Evolutionary conservation across 1,140 invertebrate genomes (phyloP).

Genomic region (Bemisia tabaci): DNA sequence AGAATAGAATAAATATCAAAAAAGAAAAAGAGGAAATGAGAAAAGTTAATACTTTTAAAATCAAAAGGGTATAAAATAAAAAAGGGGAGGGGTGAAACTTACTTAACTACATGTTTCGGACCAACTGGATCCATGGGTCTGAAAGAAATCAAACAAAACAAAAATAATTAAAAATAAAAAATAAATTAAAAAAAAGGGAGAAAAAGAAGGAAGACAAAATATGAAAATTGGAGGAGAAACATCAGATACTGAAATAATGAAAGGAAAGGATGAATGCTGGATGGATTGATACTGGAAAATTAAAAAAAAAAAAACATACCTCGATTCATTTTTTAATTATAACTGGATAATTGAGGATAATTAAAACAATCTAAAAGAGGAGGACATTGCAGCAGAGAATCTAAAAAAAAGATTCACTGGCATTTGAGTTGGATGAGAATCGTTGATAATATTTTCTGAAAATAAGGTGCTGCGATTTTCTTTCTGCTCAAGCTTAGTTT

Average conservation of each 20-base stretch:
- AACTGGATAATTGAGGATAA: too few species aligned
- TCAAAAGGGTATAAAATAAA: slow-evolving; percentile 7
- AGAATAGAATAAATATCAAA: not conserved
- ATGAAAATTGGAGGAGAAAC: not conserved
- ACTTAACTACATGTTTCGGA: slow-evolving; percentile 42
- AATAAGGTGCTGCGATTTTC: too few species aligned
- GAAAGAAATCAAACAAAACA: slow-evolving; percentile 37
- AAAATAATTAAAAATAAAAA: slow-evolving; percentile 18
- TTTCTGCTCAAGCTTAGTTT: too few species aligned
- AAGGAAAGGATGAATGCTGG: too few species aligned
- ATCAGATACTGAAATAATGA: not conserved
- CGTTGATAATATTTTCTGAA: too few species aligned
- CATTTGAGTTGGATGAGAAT: too few species aligned
- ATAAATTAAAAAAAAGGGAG: slow-evolving; percentile 6
- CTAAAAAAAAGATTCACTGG: too few species aligned
- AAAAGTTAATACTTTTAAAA: not conserved
- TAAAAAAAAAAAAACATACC: too few species aligned
- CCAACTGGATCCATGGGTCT: slow-evolving; percentile 43
- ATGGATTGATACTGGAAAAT: too few species aligned
- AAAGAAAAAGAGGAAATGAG: not conserved
- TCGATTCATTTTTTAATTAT: too few species aligned
- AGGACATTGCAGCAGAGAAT: too few species aligned
- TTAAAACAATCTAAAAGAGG: too few species aligned
- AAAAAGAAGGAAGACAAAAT: slow-evolving; percentile 1
- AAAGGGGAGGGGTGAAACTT: slow-evolving; percentile 29